Conservation (phyloP, 2,797 vertebrate genomes). For the Chanos chanos region DNA sequence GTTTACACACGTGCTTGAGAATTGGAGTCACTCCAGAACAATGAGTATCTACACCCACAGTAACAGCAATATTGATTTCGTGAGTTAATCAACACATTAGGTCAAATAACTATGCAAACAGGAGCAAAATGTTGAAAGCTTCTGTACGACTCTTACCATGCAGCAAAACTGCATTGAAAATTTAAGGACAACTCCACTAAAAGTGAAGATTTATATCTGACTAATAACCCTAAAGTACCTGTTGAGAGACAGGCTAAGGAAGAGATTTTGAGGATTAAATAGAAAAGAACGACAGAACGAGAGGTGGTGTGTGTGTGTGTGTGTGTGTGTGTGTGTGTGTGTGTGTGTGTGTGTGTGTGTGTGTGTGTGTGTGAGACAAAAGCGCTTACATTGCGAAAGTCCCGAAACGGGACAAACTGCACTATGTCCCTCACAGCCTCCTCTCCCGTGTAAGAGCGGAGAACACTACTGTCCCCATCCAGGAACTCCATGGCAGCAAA, state of each 20-base stretch:
- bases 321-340: too few relatives aligned
- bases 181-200: too few relatives aligned
- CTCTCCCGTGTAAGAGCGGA: constrained; percentile 89
- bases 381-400: constrained; percentile 90
- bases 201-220: too few relatives aligned
- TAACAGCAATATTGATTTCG: constrained; percentile 36
- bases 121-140: constrained; percentile 21
- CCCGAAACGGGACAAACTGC: constrained; percentile 96
- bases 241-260: too few relatives aligned
- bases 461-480: constrained; percentile 85
- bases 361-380: too few relatives aligned
- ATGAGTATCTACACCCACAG: constrained; percentile 18
- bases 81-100: constrained; percentile 23
- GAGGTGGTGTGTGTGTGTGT: too few relatives aligned
- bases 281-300: too few relatives aligned
- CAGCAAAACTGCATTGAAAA: too few relatives aligned
- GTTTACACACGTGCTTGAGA: constrained; percentile 35
- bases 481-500: constrained; percentile 98
- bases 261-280: too few relatives aligned
- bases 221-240: too few relatives aligned
- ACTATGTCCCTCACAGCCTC: constrained; percentile 92
- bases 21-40: constrained; percentile 38
- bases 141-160: too few relatives aligned
- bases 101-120: constrained; percentile 35
- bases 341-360: too few relatives aligned